phyloP scores from a whole-genome alignment of 2,113 vertebrate genomes.

The Hypanus sabinus region DNA sequence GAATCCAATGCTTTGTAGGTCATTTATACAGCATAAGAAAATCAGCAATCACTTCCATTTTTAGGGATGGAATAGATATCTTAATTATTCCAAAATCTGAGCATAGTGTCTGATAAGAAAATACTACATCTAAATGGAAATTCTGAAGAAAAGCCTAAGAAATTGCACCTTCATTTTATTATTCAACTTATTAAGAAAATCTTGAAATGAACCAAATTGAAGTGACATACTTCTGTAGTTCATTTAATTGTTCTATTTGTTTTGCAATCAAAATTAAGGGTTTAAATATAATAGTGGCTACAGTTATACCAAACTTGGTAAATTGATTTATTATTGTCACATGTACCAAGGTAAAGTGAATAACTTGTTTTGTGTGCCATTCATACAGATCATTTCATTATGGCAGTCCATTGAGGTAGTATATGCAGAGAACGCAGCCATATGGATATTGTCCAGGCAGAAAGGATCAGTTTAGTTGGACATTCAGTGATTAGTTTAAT shows the following conservation, averaged over 20 bases:
- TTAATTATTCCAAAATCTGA: not conserved
- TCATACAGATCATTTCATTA: too few relatives aligned
- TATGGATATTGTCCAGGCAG: too few relatives aligned
- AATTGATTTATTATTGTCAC: too few relatives aligned
- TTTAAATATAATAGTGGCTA: not conserved
- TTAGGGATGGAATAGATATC: not conserved
- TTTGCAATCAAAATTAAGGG: not conserved
- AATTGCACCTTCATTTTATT: not conserved
- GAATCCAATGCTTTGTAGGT: not conserved
- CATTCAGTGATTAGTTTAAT: too few relatives aligned
- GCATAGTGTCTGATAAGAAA: not conserved
- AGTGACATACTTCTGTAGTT: not conserved
- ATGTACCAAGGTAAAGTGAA: too few relatives aligned
- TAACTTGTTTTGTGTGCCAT: too few relatives aligned
- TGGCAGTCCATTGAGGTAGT: too few relatives aligned
- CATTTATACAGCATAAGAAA: not conserved
- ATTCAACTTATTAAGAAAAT: not conserved
- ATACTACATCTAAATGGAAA: not conserved
- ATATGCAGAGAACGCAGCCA: too few relatives aligned
- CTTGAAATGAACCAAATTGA: not conserved
- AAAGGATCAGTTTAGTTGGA: too few relatives aligned
- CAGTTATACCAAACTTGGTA: too few relatives aligned
- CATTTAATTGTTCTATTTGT: not conserved
- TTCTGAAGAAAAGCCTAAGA: not conserved
- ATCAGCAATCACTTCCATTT: not conserved